Evolutionary conservation across 2,888 invertebrate species (phyloP).

Genomic region (Neuroscelio doddi): DNA sequence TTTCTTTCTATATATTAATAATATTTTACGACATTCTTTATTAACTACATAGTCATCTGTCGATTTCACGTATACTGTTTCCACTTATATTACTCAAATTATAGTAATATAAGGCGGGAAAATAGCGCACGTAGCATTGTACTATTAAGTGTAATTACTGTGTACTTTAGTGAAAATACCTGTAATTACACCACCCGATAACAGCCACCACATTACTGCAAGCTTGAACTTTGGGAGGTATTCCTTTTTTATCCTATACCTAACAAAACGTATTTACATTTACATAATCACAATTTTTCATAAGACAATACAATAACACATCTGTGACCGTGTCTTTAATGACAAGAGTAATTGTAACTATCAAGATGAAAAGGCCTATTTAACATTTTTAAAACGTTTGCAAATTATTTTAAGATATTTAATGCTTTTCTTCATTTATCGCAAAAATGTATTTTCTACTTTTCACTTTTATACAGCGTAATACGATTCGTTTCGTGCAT

Average conservation of each 20-base stretch:
- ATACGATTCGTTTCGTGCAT: no score
- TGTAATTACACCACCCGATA: constrained; percentile 41
- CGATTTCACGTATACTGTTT: constrained; percentile 19
- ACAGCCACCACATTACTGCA: constrained; percentile 27
- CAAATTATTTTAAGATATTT: no score
- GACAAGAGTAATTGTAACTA: no score
- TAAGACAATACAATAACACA: constrained; percentile 3
- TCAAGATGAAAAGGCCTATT: no score
- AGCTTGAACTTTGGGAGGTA: constrained; percentile 23
- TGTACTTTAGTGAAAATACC: constrained; percentile 38
- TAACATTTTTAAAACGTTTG: no score
- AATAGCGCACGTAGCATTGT: constrained; percentile 30
- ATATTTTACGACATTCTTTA: no score
- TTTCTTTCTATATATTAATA: no score
- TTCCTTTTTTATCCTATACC: constrained; percentile 27
- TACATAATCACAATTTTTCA: constrained; percentile 10
- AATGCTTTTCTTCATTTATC: no score
- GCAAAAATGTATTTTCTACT: no score
- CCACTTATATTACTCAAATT: constrained; percentile 30
- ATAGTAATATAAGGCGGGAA: constrained; percentile 30
- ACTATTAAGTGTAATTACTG: constrained; percentile 43
- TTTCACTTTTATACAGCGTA: no score
- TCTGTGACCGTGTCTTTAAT: constrained; percentile 8
- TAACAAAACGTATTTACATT: constrained; percentile 23
- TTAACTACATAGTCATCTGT: constrained; percentile 3